These are phyloP conservation scores for Elephantulus edwardii DNA, from an alignment of 2,113 vertebrate genomes.

Conservation along the genomic window DNA sequence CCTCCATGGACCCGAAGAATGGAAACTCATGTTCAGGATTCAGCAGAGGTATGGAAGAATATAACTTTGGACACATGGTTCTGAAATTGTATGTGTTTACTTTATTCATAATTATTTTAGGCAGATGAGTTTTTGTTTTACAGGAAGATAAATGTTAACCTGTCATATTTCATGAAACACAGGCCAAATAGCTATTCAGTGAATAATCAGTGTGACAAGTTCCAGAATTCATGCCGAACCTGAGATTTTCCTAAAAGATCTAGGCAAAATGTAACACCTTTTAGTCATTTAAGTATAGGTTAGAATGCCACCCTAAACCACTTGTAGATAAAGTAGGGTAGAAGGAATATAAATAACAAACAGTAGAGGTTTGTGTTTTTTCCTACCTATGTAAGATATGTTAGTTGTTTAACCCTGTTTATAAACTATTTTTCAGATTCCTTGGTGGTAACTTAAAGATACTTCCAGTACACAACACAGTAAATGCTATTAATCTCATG, in stretches of 20 bases:
- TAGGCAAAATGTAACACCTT: conserved; percentile 46
- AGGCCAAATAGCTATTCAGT: conserved; percentile 29
- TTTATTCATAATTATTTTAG: conserved; percentile 36
- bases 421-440: conserved; percentile 86
- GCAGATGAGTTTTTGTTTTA: conserved; percentile 62
- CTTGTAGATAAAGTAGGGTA: background rate
- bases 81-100: background rate
- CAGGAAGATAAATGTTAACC: conserved; percentile 47
- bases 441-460: conserved; percentile 91
- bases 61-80: conserved; percentile 32
- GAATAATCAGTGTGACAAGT: conserved; percentile 21
- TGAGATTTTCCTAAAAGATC: conserved; percentile 6
- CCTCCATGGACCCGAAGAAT: conserved; percentile 87
- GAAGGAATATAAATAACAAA: background rate
- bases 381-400: background rate
- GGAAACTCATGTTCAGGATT: conserved; percentile 87
- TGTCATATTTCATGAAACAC: conserved; percentile 49
- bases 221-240: conserved; percentile 32
- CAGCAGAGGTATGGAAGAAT: conserved; percentile 88
- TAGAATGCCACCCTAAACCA: background rate
- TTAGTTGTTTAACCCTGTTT: conserved; percentile 40
- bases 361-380: background rate
- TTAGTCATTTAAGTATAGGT: background rate
- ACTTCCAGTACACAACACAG: conserved; percentile 89
- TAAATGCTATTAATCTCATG: conserved; percentile 90